Base-by-base conservation (phyloP, 2,113 vertebrate genomes). In the Cricetomys ansorgei region DNA sequence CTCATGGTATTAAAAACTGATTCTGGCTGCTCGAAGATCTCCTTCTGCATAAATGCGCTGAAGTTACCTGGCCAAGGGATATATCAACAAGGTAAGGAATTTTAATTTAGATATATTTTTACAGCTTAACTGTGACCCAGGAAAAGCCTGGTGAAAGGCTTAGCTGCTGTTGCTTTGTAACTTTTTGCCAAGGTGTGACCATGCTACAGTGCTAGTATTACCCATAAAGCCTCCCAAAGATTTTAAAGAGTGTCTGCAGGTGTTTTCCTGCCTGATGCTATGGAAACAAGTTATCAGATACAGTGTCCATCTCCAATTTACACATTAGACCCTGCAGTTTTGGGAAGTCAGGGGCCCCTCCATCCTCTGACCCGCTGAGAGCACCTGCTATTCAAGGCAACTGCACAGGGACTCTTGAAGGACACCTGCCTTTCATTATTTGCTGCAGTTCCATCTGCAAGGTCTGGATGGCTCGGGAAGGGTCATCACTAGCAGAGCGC, bases 31-130 rank as follows among this genome's bases (percentile, higher is more conserved):
- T 99, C 99, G 64, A 99, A 99, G 97, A 99, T 99, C 97, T 99
- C 99, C 98, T 99, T 99, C 97, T 99, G 99, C 99, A 99, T 99
- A 98, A 99, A 99, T 4, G 99, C 99, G 64, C 99, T 99, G 98
- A 99, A 99, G 97, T 99, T 99, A 59, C 99, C 99, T 99, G 97
- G 80, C 92, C 27, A 94, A 94, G 48, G 92, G 45, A 97, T 96
- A 96, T 19, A 95, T 3, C 27, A 37, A 19, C 1, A 43, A 59
- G 65, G 59, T 9, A 6, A 88, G 3, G 92, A 53, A 37, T 69
- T 72, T 84, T 50, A 53, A 76, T 67, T n/a, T 53, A 7, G 64
- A 95, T 89, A 10, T 27, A 29, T 86, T 76, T 94, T 64, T 77
- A 91, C 21, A 3, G 70, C 57, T 91, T 72, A 62, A n/a, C 76